phyloP scores from a whole-genome alignment of 2,888 invertebrate genomes.

The Amphipoea lucens region DNA sequence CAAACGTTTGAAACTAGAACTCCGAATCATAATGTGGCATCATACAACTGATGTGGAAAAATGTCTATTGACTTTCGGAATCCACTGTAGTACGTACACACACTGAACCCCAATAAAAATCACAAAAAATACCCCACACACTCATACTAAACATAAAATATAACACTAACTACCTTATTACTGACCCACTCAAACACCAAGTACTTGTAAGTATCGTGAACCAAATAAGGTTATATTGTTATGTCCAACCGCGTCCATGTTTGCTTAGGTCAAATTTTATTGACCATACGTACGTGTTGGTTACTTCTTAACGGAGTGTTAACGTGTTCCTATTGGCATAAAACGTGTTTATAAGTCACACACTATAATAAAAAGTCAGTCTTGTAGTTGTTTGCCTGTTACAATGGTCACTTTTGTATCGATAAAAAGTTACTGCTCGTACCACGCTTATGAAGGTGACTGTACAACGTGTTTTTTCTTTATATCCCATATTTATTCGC shows the following conservation, averaged over 20 bases:
- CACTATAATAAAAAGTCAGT: constrained; percentile 9
- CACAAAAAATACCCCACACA: background rate
- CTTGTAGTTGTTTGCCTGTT: background rate
- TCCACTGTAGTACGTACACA: too few relatives aligned
- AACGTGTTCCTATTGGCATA: background rate
- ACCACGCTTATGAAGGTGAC: background rate
- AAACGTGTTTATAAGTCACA: constrained; percentile 18
- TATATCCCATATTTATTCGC: too few relatives aligned
- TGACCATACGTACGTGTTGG: constrained; percentile 34
- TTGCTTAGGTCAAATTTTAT: constrained; percentile 57
- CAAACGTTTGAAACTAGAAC: background rate
- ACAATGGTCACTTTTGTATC: background rate
- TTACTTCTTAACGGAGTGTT: constrained; percentile 32
- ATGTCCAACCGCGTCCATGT: constrained; percentile 41
- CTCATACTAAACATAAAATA: constrained; percentile 13
- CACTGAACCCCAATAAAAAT: background rate
- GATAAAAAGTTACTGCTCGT: background rate
- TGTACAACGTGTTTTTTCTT: too few relatives aligned
- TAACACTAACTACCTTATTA: background rate
- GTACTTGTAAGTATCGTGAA: constrained; percentile 20
- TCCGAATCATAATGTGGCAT: background rate
- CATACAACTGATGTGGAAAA: background rate
- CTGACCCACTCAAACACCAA: constrained; percentile 19
- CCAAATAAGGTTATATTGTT: constrained; percentile 49
- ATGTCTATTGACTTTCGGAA: too few relatives aligned